Evolutionary conservation across 1,140 invertebrate genomes (phyloP).

Genomic region (Hypsibius dujardini): DNA sequence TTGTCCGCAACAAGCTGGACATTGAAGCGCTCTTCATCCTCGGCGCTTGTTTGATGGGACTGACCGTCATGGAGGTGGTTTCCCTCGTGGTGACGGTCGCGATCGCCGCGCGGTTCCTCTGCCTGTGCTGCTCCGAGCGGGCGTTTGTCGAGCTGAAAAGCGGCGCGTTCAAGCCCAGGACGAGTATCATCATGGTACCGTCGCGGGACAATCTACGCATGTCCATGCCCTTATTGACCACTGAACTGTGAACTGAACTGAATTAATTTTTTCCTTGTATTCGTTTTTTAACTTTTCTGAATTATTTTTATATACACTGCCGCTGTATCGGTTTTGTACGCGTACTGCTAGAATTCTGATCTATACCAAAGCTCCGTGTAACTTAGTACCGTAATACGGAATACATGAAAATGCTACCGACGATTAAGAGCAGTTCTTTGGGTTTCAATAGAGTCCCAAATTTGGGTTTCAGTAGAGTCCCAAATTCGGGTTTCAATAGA

Average conservation of each 20-base stretch:
- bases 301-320: too few relatives aligned
- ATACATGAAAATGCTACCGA: too few relatives aligned
- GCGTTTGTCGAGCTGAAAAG: background rate
- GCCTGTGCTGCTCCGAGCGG: background rate
- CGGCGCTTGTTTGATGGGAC: constrained; percentile 1
- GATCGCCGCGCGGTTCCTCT: background rate
- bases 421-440: too few relatives aligned
- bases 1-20: background rate
- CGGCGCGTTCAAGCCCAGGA: background rate
- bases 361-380: too few relatives aligned
- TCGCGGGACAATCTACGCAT: background rate
- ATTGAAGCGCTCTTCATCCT: background rate
- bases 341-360: too few relatives aligned
- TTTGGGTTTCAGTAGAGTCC: too few relatives aligned
- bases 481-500: too few relatives aligned
- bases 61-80: background rate
- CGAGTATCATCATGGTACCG: background rate
- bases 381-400: too few relatives aligned
- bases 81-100: background rate
- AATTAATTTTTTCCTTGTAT: background rate
- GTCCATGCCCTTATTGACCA: background rate
- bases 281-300: background rate
- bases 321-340: too few relatives aligned
- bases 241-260: constrained; percentile 1
- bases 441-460: too few relatives aligned